phyloP scores from a whole-genome alignment of 2,113 vertebrate species.

The Murina feae region DNA sequence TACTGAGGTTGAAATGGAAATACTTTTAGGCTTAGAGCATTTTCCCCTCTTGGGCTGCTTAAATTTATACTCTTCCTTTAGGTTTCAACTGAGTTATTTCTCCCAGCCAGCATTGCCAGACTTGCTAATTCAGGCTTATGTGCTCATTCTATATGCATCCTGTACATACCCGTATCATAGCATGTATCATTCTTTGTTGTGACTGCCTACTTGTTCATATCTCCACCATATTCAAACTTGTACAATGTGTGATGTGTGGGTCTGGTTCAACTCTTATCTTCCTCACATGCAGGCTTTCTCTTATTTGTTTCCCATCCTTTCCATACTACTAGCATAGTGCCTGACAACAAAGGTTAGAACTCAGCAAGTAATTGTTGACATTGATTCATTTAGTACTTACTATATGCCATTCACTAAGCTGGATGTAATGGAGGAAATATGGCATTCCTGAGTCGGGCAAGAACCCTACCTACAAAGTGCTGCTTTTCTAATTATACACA shows the following conservation, averaged over 20 bases:
- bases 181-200: neutral
- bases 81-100: neutral
- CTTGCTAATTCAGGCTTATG: neutral
- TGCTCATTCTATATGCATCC: neutral
- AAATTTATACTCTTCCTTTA: neutral
- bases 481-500: neutral
- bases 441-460: neutral
- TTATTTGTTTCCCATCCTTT: neutral
- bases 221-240: neutral
- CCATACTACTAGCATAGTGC: neutral
- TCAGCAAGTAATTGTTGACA: neutral
- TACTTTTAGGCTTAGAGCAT: neutral
- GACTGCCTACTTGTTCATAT: neutral
- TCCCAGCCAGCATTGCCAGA: neutral
- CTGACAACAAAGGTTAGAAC: neutral
- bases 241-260: neutral
- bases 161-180: neutral
- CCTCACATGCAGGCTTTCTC: neutral
- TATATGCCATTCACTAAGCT: neutral
- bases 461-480: neutral
- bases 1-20: neutral
- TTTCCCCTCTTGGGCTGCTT: neutral
- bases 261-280: neutral
- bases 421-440: neutral
- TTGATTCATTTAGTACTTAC: neutral